Evolutionary conservation across 2,797 vertebrate species (phyloP).

Genomic region (Lophotriccus pileatus): DNA sequence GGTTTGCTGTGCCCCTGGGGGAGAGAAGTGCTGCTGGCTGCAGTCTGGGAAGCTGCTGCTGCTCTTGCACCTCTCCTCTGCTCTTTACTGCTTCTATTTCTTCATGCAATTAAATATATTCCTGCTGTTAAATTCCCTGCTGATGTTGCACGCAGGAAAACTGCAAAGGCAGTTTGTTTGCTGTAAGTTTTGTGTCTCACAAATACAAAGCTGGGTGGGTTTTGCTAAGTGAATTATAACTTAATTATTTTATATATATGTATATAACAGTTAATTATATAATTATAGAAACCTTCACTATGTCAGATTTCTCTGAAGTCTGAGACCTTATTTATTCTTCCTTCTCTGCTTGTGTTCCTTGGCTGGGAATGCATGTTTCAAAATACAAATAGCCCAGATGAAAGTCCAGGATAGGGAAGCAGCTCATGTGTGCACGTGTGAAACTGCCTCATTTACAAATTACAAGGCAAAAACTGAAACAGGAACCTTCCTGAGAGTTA

Average conservation of each 20-base stretch:
- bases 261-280: background rate
- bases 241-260: background rate
- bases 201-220: background rate
- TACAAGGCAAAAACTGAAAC: background rate
- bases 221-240: background rate
- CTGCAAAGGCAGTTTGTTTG: background rate
- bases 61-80: background rate
- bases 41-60: background rate
- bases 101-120: background rate
- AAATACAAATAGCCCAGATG: background rate
- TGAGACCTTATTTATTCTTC: background rate
- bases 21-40: background rate
- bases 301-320: background rate
- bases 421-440: background rate
- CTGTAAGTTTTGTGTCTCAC: background rate
- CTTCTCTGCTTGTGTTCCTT: background rate
- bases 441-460: background rate
- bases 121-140: background rate
- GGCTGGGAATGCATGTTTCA: background rate
- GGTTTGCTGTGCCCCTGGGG: background rate
- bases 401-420: background rate
- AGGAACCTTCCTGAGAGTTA: background rate
- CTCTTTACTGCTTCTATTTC: background rate
- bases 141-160: background rate
- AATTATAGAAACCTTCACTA: background rate